Percentiles rank a stretch among this genome's conserved stretches.
phyloP scores from a whole-genome alignment of 1,140 invertebrate genomes.

The Drosophila willistoni region DNA sequence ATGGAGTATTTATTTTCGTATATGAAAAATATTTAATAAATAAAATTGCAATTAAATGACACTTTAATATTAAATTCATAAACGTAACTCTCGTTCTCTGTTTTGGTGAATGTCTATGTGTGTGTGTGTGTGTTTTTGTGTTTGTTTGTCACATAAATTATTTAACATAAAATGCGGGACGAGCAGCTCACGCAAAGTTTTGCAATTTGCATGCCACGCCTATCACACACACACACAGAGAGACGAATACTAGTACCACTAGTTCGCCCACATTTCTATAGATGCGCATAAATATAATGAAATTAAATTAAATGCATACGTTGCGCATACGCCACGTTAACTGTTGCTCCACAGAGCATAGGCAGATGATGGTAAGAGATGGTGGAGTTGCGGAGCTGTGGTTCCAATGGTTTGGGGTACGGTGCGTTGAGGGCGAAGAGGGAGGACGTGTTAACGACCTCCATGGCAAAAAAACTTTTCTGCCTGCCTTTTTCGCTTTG shows the following conservation, averaged over 20 bases:
- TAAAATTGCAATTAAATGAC: constrained; percentile 74
- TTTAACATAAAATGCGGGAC: constrained; percentile 68
- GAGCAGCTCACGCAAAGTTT: constrained; percentile 56
- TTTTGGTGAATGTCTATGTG: too few relatives aligned
- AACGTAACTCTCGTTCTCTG: constrained; percentile 42
- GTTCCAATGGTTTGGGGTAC: not conserved
- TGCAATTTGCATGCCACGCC: constrained; percentile 68
- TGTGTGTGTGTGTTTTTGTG: constrained; percentile 1
- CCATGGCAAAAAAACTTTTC: constrained; percentile 64
- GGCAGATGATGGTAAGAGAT: not conserved
- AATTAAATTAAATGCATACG: constrained; percentile 82
- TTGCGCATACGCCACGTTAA: constrained; percentile 80
- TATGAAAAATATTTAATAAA: constrained; percentile 34
- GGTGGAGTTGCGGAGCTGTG: not conserved
- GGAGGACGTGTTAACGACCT: constrained; percentile 75
- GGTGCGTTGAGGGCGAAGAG: not conserved
- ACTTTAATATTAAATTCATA: constrained; percentile 81
- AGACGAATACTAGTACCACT: not conserved
- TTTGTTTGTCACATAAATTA: constrained; percentile 66
- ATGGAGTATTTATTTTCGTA: constrained; percentile 21
- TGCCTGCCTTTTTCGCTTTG: constrained; percentile 63
- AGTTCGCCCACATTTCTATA: constrained; percentile 54
- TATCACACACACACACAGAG: constrained; percentile 2
- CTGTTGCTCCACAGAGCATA: constrained; percentile 64
- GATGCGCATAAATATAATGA: constrained; percentile 81